Percentiles rank a stretch among this genome's conserved stretches.
These are phyloP conservation scores for Leptinotarsa texana DNA, from an alignment of 1,140 invertebrate genomes.

Conservation along the genomic window DNA sequence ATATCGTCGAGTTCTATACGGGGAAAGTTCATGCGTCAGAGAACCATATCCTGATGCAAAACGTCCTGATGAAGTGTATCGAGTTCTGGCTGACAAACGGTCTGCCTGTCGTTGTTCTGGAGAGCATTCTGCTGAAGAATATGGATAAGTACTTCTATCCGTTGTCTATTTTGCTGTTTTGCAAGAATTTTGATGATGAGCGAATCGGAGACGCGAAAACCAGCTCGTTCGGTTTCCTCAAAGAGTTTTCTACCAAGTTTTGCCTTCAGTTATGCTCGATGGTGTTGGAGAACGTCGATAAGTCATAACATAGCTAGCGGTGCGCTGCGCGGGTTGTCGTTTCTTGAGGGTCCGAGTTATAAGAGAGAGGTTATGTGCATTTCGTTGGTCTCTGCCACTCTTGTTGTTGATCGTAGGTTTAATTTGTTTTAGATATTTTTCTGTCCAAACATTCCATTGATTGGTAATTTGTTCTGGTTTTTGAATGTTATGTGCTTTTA, in stretches of 20 bases:
- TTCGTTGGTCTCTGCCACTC: too few relatives aligned
- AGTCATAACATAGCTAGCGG: slow-evolving; percentile 38
- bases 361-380: too few relatives aligned
- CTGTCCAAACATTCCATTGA: too few relatives aligned
- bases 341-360: too few relatives aligned
- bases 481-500: too few relatives aligned
- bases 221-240: slow-evolving; percentile 52
- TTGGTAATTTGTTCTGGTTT: too few relatives aligned
- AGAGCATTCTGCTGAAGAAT: slow-evolving; percentile 56
- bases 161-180: slow-evolving; percentile 56
- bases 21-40: slow-evolving; percentile 51
- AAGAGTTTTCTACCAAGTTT: slow-evolving; percentile 55
- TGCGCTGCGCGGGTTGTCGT: too few relatives aligned
- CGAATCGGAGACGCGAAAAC: slow-evolving; percentile 33
- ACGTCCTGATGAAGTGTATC: slow-evolving; percentile 54
- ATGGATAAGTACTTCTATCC: slow-evolving; percentile 59
- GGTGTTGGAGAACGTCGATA: slow-evolving; percentile 55
- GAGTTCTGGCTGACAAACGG: slow-evolving; percentile 57
- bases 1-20: slow-evolving; percentile 52
- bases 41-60: slow-evolving; percentile 56
- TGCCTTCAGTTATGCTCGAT: slow-evolving; percentile 55
- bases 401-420: too few relatives aligned
- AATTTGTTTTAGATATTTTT: too few relatives aligned
- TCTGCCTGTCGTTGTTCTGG: slow-evolving; percentile 54
- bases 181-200: slow-evolving; percentile 55